These are phyloP conservation scores for Corythornis cristatus DNA, from an alignment of 2,113 vertebrate species.

Conservation along the genomic window DNA sequence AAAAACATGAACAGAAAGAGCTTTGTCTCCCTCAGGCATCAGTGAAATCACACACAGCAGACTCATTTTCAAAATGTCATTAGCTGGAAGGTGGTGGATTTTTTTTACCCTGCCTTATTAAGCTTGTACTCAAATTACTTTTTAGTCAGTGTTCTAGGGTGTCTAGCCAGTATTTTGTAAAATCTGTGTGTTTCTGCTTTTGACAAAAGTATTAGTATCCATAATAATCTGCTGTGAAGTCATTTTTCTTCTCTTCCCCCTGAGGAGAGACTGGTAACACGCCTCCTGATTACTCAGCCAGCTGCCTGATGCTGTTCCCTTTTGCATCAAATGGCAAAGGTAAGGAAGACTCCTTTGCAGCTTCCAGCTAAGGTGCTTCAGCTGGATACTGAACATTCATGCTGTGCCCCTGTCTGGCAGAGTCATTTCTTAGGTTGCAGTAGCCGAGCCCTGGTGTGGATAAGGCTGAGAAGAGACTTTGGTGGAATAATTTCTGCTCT, in stretches of 20 bases:
- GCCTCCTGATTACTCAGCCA: not conserved
- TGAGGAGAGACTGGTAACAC: not conserved
- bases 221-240: not conserved
- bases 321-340: conserved; percentile 6
- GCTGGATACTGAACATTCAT: not conserved
- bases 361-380: not conserved
- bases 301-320: not conserved
- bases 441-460: rapidly evolving
- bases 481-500: not conserved
- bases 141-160: conserved; percentile 7
- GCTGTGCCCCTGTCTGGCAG: not conserved
- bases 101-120: conserved; percentile 56
- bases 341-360: not conserved
- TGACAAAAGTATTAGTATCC: not conserved
- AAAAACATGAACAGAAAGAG: conserved; percentile 33
- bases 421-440: not conserved
- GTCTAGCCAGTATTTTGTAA: conserved; percentile 46
- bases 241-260: not conserved
- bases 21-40: conserved; percentile 42
- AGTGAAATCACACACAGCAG: conserved; percentile 34
- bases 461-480: not conserved
- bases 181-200: conserved; percentile 37
- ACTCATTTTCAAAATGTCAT: conserved; percentile 47
- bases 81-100: conserved; percentile 23
- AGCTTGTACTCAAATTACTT: not conserved